Evolutionary conservation across 2,797 vertebrate genomes (phyloP), one percentile per base, ranked within the genome.

Genomic region (Trichosurus vulpecula): DNA sequence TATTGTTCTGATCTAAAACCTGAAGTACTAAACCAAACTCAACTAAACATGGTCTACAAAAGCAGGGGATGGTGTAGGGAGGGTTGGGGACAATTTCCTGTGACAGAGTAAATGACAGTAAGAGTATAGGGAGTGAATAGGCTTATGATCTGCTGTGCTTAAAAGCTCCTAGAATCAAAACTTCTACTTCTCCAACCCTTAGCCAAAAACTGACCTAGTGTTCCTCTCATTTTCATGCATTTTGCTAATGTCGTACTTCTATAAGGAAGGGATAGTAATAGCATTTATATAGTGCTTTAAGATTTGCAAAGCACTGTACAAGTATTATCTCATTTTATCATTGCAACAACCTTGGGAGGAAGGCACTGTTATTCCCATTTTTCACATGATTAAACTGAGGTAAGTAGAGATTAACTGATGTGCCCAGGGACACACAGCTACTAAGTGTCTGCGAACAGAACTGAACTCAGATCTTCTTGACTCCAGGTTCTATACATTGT

Each of bases 281-380:
- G 11, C 29, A 58, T 58, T 31, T 31, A 58, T 31, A 31, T 12
- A 31, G 12, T 58, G 30, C 3, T 58, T 58, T 58, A 31, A 58
- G 57, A 58, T 31, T 58, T 58, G 57, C 57, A 58, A 58, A 57
- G 2, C 92, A 91, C 29, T 31, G 58, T 54, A 92, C 6, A 89
- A 94, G 96, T 57, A 51, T 56, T 2, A 90, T 90, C 14, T 93
- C 1, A 92, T 27, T 90, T 91, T 58, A 93, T 92, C n/a, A 93
- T 1, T 2, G 90, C 41, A 22, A 55, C 89, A 58, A 92, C 61
- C 12, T 96, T 94, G 4, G 41, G 95, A 91, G 2, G 91, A 92
- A 81, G 8, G 30, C 4, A 35, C 4, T 81, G 53, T 93, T 87
- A 91, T 90, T 19, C 1, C 54, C 56, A 55, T 55, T 94, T 94